These are phyloP conservation scores for Neoarius graeffei DNA, from an alignment of 2,113 vertebrate species.

Conservation along the genomic window DNA sequence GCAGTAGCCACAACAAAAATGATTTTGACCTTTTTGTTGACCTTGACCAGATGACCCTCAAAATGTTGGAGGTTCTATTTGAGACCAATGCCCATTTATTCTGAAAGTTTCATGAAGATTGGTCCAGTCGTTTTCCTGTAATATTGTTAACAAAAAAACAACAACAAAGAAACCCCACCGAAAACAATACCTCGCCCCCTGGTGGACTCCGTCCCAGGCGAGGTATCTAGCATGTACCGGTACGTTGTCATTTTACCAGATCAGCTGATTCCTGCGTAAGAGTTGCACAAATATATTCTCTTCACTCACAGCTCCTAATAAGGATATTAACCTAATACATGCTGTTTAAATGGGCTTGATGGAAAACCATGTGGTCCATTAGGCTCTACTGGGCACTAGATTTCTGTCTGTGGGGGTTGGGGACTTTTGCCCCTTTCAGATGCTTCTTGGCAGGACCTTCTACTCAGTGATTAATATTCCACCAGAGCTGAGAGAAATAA, in stretches of 20 bases:
- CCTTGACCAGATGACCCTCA: too few species aligned
- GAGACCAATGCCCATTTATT: too few species aligned
- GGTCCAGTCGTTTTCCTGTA: too few species aligned
- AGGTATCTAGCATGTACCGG: not conserved
- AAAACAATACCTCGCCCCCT: too few species aligned
- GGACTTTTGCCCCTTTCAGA: slow-evolving; percentile 60
- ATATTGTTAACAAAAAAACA: too few species aligned
- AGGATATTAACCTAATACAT: not conserved
- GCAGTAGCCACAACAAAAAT: too few species aligned
- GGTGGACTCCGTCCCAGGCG: too few species aligned
- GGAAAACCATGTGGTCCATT: slow-evolving; percentile 27
- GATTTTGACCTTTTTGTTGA: too few species aligned
- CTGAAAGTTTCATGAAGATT: too few species aligned
- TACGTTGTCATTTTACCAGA: not conserved
- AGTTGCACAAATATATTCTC: not conserved
- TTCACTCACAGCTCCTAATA: not conserved
- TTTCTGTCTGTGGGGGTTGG: slow-evolving; percentile 52
- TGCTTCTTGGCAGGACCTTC: slow-evolving; percentile 62
- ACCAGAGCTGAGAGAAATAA: slow-evolving; percentile 64
- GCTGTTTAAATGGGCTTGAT: slow-evolving; percentile 21
- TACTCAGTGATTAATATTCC: slow-evolving; percentile 68
- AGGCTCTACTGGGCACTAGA: not conserved
- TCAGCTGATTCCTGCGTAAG: not conserved
- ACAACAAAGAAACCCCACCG: too few species aligned
- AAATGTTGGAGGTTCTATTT: too few species aligned